Evolutionary conservation across 2,888 invertebrate species (phyloP).

Genomic region (Anagyrus pseudococci): DNA sequence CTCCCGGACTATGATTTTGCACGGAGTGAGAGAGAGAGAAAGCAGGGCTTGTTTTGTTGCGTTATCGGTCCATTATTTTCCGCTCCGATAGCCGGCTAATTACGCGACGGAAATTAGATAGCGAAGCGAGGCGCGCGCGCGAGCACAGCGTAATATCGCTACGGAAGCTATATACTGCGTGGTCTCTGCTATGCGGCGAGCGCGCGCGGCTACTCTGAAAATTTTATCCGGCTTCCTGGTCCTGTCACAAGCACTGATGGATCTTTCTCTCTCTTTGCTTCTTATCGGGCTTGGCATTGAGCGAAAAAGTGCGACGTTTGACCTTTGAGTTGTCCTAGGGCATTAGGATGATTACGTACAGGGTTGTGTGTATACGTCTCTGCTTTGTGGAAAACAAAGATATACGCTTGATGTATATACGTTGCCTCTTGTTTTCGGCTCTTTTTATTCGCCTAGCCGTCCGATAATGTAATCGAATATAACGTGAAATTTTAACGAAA

Average conservation of each 20-base stretch:
- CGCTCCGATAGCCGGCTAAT: conserved; percentile 49
- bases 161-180: conserved; percentile 31
- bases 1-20: not conserved
- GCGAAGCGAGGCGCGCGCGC: conserved; percentile 16
- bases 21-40: not conserved
- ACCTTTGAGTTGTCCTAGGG: too few relatives aligned
- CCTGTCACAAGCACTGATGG: too few relatives aligned
- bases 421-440: too few relatives aligned
- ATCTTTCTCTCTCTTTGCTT: not conserved
- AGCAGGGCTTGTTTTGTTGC: conserved; percentile 9
- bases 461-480: too few relatives aligned
- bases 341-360: too few relatives aligned
- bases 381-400: too few relatives aligned
- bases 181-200: too few relatives aligned
- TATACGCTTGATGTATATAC: too few relatives aligned
- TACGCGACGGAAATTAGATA: conserved; percentile 52
- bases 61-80: conserved; percentile 51
- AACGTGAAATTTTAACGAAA: too few relatives aligned
- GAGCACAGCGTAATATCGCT: conserved; percentile 32
- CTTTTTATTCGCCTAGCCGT: too few relatives aligned
- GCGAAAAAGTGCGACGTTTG: too few relatives aligned
- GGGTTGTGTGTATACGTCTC: too few relatives aligned
- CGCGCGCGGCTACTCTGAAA: conserved; percentile 19
- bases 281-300: not conserved
- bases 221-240: not conserved